Base-by-base conservation (phyloP, 1,140 invertebrate genomes). In the Ectropis grisescens region DNA sequence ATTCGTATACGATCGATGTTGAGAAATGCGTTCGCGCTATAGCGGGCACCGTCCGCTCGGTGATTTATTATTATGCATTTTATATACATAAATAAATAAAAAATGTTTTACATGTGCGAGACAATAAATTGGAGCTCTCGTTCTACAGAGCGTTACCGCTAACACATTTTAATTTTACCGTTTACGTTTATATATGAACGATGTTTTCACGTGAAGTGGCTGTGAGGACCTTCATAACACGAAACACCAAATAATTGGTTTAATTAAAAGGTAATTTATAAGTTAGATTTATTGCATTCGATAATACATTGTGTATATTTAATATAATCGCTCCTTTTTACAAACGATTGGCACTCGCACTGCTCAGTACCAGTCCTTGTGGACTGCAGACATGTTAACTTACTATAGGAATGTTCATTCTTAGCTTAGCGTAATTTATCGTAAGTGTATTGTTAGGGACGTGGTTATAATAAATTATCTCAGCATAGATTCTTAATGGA, bases 381-480 rank as follows among this genome's bases (percentile, higher is more conserved):
- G 69, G 68, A 67, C 69, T 49, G 52, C 67, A 66, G 61, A 72
- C 67, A 67, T 68, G 58, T 66, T 60, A 57, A 47, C 47, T 60
- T 61, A 66, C 58, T 58, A 53, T 66, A 64, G 64, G 67, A 62
- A 67, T 51, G 67, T 76, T 61, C 61, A 72, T 64, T 71, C 61
- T 80, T 78, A 78, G 68, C 58, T 58, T 78, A 78, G 68, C 57
- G 55, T 80, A 69, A 76, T 76, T 74, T 81, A 76, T 72, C 64
- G 53, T 78, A 81, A 76, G 72, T 71, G 50, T 75, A 75, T 41
- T n/a, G 45, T 56, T 75, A 69, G 65, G 58, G 58, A 70, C 51
- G 47, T 67, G 64, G 61, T 74, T 58, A 56, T 37, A 36, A 47
- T 57, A 54, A 49, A n/a, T 49, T 69, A 47, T 54, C 41, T 47